Percentiles rank a stretch among this genome's conserved stretches.
phyloP scores from a whole-genome alignment of 2,888 invertebrate genomes.

The Callimorpha dominula region DNA sequence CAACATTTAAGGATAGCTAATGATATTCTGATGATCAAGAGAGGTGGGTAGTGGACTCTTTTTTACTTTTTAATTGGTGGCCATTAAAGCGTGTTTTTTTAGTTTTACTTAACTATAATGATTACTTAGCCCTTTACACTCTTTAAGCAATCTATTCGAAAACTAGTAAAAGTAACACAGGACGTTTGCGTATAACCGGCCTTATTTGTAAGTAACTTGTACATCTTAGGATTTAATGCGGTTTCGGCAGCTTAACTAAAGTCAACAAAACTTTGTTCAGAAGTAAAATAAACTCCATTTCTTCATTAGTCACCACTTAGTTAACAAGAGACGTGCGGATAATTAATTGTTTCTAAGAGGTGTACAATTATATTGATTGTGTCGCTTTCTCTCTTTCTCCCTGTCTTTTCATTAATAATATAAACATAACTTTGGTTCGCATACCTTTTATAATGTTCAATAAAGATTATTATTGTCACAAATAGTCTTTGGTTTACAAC shows the following conservation, averaged over 20 bases:
- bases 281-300: conserved; percentile 1
- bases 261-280: conserved; percentile 19
- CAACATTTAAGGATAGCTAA: too few species aligned
- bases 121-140: background rate
- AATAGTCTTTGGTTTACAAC: too few species aligned
- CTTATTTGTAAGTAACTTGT: conserved; percentile 28
- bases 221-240: conserved; percentile 46
- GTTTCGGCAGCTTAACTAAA: conserved; percentile 29
- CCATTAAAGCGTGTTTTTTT: too few species aligned
- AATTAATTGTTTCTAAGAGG: background rate
- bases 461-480: too few species aligned
- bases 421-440: too few species aligned
- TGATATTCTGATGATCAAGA: too few species aligned
- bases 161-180: background rate
- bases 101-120: background rate
- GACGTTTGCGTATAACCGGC: conserved; percentile 22
- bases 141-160: background rate
- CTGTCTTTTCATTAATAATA: too few species aligned
- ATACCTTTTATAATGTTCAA: too few species aligned
- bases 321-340: background rate
- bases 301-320: background rate
- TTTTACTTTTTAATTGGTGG: too few species aligned
- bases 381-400: background rate
- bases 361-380: background rate
- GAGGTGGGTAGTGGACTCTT: too few species aligned